phyloP scores from a whole-genome alignment of 37 sponge, comb jelly and placozoan genomes.

The Axinella damicornis region DNA sequence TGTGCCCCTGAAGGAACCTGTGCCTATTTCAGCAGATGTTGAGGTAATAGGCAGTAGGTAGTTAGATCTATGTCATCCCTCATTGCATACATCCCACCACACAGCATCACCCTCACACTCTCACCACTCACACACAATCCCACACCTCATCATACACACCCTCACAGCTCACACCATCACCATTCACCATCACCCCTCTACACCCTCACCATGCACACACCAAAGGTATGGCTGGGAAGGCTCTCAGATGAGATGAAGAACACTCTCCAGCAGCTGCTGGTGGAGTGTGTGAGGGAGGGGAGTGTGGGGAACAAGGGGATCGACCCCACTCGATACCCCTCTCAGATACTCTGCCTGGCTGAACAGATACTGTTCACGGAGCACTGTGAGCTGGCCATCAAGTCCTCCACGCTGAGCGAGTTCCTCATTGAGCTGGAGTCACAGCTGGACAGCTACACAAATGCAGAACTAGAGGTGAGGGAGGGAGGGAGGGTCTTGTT shows the following conservation, averaged over 20 bases:
- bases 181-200: too few species aligned
- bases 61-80: too few species aligned
- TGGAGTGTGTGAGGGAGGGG: constrained; percentile 76
- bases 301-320: constrained; percentile 15
- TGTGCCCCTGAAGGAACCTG: constrained; percentile 74
- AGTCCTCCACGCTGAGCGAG: constrained; percentile 64
- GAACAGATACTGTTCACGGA: constrained; percentile 95
- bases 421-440: constrained; percentile 90
- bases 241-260: constrained; percentile 92
- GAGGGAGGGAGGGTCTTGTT: too few species aligned
- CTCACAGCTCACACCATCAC: background rate
- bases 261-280: constrained; percentile 83
- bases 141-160: background rate
- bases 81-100: too few species aligned
- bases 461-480: constrained; percentile 63
- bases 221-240: constrained; percentile 84
- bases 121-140: too few species aligned
- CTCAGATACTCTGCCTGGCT: constrained; percentile 91
- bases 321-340: constrained; percentile 86
- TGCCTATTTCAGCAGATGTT: constrained; percentile 77
- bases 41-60: too few species aligned
- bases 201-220: background rate
- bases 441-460: constrained; percentile 88
- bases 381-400: constrained; percentile 94
- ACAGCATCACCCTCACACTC: too few species aligned